phyloP scores from a whole-genome alignment of 2,113 vertebrate species.

The Lasiurus borealis region DNA sequence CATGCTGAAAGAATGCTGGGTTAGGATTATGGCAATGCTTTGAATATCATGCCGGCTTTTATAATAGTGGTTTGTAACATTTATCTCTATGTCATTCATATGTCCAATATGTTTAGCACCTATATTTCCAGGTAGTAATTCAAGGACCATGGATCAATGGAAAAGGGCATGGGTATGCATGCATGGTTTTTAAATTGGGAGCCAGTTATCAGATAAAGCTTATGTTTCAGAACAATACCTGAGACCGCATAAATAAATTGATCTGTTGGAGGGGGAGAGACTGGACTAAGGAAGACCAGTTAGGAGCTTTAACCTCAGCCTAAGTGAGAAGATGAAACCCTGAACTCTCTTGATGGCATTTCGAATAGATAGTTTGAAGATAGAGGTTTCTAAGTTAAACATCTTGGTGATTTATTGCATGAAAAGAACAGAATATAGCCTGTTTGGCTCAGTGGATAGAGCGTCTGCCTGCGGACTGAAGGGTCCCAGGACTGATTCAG shows the following conservation, averaged over 20 bases:
- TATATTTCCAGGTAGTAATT: background rate
- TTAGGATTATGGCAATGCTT: background rate
- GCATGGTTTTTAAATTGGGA: background rate
- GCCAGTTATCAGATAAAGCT: background rate
- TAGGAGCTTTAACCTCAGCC: background rate
- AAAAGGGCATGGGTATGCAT: background rate
- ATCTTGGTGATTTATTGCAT: background rate
- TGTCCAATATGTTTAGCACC: background rate
- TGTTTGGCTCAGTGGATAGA: too few species aligned
- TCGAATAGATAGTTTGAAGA: background rate
- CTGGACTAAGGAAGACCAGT: background rate
- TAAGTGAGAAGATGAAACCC: background rate
- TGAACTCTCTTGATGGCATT: background rate
- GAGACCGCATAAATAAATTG: background rate
- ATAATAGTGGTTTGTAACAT: background rate
- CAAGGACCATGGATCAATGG: background rate
- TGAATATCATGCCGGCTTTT: background rate
- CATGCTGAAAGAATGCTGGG: background rate
- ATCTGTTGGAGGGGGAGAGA: background rate
- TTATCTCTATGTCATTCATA: background rate
- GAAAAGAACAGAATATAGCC: background rate
- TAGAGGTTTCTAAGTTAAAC: conserved; percentile 5
- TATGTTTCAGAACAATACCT: conserved; percentile 31
- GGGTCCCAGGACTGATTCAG: too few species aligned
- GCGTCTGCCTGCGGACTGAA: too few species aligned